Conservation (phyloP, 2,888 invertebrate species). For the Ectemnius continuus region DNA sequence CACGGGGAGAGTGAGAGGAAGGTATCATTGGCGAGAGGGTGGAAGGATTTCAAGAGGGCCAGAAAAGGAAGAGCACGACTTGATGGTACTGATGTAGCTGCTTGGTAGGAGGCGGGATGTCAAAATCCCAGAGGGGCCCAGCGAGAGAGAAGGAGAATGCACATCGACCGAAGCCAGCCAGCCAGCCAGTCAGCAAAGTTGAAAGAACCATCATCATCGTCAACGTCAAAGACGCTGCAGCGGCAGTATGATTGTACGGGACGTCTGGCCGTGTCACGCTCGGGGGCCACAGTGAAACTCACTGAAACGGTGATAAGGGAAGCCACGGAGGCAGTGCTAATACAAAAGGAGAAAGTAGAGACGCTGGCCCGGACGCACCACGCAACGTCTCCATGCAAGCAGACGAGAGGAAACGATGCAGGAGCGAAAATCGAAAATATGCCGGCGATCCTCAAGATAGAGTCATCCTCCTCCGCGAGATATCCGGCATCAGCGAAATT, state of each 20-base stretch:
- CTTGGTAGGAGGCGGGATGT: conserved; percentile 50
- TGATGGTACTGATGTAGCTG: conserved; percentile 38
- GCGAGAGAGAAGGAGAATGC: conserved; percentile 32
- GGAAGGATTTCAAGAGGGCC: conserved; percentile 17
- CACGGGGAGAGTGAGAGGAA: conserved; percentile 12
- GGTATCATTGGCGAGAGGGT: conserved; percentile 1
- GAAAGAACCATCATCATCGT: conserved; percentile 57
- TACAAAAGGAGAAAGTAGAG: conserved; percentile 28
- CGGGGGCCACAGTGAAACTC: conserved; percentile 30
- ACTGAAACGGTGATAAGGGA: conserved; percentile 37
- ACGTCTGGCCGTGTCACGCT: conserved; percentile 37
- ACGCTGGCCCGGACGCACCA: background rate
- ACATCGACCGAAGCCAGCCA: conserved; percentile 5
- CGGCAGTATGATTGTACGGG: conserved; percentile 47
- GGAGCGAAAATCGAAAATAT: too few relatives aligned
- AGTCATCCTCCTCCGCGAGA: background rate
- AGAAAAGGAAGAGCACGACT: conserved; percentile 23
- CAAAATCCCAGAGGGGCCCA: conserved; percentile 26
- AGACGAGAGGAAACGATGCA: background rate
- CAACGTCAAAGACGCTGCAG: conserved; percentile 47
- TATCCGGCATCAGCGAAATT: background rate
- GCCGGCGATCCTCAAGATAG: background rate
- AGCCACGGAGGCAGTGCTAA: conserved; percentile 25
- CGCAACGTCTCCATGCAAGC: background rate
- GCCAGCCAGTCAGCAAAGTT: conserved; percentile 28